phyloP scores from a whole-genome alignment of 2,797 vertebrate genomes.

The Pangasius sanitwongsei region DNA sequence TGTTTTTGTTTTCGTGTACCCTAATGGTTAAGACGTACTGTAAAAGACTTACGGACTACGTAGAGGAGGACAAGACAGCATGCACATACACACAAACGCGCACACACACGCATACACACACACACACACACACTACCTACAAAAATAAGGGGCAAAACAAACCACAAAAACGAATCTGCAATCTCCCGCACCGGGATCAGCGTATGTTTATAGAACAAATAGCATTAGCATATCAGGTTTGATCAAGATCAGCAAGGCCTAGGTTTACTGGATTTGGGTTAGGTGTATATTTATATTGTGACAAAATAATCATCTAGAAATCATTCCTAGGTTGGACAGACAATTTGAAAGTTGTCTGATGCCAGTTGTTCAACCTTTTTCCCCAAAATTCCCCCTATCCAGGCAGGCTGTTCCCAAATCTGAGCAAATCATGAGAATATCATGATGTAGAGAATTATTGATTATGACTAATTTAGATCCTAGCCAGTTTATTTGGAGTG shows the following conservation, averaged over 20 bases:
- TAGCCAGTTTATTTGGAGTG: no score
- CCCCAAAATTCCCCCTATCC: no score
- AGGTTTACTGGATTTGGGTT: no score
- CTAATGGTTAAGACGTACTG: conserved; percentile 51
- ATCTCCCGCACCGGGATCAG: neutral
- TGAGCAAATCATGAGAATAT: no score
- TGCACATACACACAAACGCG: conserved; percentile 43
- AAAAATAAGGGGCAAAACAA: conserved; percentile 39
- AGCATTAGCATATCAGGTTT: neutral
- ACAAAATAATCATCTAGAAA: neutral
- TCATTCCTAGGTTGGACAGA: neutral
- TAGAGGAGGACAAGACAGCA: conserved; percentile 37
- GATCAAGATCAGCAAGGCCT: no score
- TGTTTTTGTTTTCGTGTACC: neutral
- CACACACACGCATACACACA: conserved; percentile 7
- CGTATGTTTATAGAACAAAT: neutral
- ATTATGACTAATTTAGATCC: no score
- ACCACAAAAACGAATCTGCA: neutral
- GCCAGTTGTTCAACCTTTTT: no score
- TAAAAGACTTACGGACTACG: conserved; percentile 41
- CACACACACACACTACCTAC: conserved; percentile 65
- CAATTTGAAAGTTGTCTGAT: no score
- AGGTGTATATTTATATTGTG: no score
- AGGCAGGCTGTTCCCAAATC: no score
- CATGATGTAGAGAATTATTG: no score